A percentile compares a stretch with the other conserved stretches of the same genome.
These are phyloP conservation scores for Hetaerina titia DNA, from an alignment of 2,888 invertebrate species.

Conservation along the genomic window DNA sequence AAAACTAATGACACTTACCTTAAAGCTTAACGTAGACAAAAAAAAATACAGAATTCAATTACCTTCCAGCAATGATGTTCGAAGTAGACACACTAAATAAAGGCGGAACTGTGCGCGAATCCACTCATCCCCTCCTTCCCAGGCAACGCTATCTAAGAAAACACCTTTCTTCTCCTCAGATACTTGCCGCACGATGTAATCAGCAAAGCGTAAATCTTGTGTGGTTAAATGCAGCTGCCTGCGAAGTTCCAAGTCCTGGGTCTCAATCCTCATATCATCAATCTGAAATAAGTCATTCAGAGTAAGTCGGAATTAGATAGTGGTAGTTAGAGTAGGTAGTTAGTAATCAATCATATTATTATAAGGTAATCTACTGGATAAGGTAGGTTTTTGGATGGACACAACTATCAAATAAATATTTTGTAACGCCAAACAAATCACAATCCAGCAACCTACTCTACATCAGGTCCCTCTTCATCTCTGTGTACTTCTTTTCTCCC, in stretches of 20 bases:
- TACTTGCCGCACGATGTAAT: slow-evolving; percentile 91
- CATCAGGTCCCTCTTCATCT: too few relatives aligned
- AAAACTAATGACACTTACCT: neutral
- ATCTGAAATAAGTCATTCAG: slow-evolving; percentile 69
- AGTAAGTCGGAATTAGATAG: neutral
- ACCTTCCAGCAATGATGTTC: slow-evolving; percentile 88
- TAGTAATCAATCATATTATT: too few relatives aligned
- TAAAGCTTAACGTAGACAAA: slow-evolving; percentile 48
- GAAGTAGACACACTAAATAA: slow-evolving; percentile 88
- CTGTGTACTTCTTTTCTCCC: too few relatives aligned
- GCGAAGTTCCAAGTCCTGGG: slow-evolving; percentile 86
- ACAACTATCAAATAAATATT: too few relatives aligned
- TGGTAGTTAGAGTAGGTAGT: neutral
- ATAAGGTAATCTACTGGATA: too few relatives aligned
- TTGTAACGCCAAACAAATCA: too few relatives aligned
- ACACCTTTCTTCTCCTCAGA: slow-evolving; percentile 83
- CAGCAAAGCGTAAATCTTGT: slow-evolving; percentile 97
- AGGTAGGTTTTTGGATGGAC: too few relatives aligned
- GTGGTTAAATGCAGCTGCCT: slow-evolving; percentile 93
- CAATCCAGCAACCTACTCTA: too few relatives aligned
- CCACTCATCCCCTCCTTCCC: slow-evolving; percentile 98
- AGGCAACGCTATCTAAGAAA: slow-evolving; percentile 86
- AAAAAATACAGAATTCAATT: slow-evolving; percentile 70
- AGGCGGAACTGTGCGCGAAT: slow-evolving; percentile 95
- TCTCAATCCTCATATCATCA: slow-evolving; percentile 59